phyloP scores from a whole-genome alignment of 2,888 invertebrate species.

The Calameuta idolon region DNA sequence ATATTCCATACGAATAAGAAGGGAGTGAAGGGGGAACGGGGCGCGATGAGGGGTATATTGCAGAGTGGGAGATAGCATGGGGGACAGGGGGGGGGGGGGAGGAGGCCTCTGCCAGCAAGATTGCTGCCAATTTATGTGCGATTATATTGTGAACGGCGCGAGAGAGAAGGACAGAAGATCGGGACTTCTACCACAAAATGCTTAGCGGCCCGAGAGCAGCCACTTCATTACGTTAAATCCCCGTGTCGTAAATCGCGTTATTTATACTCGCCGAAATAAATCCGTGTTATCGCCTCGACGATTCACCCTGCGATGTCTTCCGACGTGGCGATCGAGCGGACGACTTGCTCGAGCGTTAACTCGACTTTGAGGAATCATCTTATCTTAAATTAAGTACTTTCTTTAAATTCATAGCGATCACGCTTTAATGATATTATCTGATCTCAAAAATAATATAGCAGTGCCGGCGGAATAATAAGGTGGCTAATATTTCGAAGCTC shows the following conservation, averaged over 20 bases:
- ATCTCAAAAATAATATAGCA: neutral
- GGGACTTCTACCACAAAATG: neutral
- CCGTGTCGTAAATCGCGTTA: slow-evolving; percentile 7
- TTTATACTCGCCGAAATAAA: slow-evolving; percentile 18
- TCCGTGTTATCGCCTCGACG: slow-evolving; percentile 18
- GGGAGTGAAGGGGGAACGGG: neutral
- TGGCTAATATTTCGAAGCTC: neutral
- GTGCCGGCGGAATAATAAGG: neutral
- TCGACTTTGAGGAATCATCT: neutral
- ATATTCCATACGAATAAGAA: neutral
- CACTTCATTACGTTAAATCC: slow-evolving; percentile 24
- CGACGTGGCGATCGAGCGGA: neutral
- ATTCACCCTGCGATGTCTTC: neutral
- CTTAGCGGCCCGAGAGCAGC: slow-evolving; percentile 10
- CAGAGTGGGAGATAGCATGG: slow-evolving; percentile 4
- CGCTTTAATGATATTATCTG: neutral
- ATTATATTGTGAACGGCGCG: slow-evolving; percentile 18
- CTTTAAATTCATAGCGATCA: neutral
- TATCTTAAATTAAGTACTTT: neutral
- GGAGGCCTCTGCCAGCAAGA: neutral
- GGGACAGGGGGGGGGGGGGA: neutral
- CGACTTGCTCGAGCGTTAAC: neutral
- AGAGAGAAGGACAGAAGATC: neutral
- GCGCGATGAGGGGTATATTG: slow-evolving; percentile 16
- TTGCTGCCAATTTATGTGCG: slow-evolving; percentile 28